Evolutionary conservation across 2,888 invertebrate species (phyloP).

Genomic region (Desoria tigrina): DNA sequence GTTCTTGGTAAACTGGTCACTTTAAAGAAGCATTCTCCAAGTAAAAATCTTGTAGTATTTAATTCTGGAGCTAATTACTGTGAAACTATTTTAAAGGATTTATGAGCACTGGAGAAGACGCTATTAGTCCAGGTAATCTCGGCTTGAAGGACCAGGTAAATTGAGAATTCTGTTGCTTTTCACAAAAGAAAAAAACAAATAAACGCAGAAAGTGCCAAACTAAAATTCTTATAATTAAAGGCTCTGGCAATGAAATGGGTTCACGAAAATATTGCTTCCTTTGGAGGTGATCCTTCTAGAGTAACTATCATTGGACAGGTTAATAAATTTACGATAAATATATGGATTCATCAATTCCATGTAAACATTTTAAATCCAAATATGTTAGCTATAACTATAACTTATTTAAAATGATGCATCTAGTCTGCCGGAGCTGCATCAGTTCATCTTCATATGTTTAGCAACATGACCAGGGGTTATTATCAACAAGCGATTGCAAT

Average conservation of each 20-base stretch:
- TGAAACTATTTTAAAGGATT: slow-evolving; percentile 32
- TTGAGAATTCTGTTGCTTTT: background rate
- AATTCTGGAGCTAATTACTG: background rate
- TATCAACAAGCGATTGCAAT: slow-evolving; percentile 30
- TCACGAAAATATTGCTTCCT: slow-evolving; percentile 18
- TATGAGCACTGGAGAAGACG: slow-evolving; percentile 32
- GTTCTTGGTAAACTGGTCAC: slow-evolving; percentile 15
- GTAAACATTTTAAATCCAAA: background rate
- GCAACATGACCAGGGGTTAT: slow-evolving; percentile 22
- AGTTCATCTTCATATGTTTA: slow-evolving; percentile 38
- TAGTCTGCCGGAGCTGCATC: slow-evolving; percentile 28
- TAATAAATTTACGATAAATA: background rate
- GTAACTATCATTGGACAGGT: slow-evolving; percentile 27
- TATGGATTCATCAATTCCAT: no score
- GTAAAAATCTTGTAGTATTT: background rate
- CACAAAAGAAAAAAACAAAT: background rate
- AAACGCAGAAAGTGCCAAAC: no score
- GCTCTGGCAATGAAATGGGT: slow-evolving; percentile 29
- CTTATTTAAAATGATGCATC: background rate
- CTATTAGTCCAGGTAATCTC: slow-evolving; percentile 33
- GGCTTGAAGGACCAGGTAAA: slow-evolving; percentile 35
- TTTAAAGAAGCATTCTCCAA: background rate
- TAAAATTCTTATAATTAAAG: no score
- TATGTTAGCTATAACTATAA: background rate
- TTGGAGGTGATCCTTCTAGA: slow-evolving; percentile 17